Evolutionary conservation across 2,888 invertebrate species (phyloP).

Genomic region (Catocala sponsa): DNA sequence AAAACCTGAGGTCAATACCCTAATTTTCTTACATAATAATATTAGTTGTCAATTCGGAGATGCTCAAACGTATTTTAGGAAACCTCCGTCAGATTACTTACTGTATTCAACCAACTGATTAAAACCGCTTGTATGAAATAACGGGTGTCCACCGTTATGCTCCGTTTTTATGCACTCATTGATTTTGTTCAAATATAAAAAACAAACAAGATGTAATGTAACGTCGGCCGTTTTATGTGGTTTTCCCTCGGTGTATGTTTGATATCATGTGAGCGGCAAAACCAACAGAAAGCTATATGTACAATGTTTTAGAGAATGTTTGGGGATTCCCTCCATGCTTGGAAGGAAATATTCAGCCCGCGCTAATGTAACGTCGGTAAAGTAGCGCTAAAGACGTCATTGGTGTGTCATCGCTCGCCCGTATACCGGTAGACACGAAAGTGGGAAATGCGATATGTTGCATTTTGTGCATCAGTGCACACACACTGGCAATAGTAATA

Average conservation of each 20-base stretch:
- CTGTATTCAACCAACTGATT: no score
- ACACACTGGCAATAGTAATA: no score
- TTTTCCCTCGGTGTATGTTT: constrained; percentile 30
- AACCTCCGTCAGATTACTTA: no score
- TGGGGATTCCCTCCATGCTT: constrained; percentile 44
- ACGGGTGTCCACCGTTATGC: no score
- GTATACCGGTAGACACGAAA: constrained; percentile 22
- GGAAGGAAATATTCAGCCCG: constrained; percentile 9
- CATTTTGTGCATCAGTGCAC: background rate
- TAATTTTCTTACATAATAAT: constrained; percentile 6
- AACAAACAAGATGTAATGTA: no score
- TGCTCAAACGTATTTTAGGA: background rate
- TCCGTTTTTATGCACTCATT: no score
- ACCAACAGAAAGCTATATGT: constrained; percentile 42
- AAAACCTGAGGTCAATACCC: constrained; percentile 3
- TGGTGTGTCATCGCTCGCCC: constrained; percentile 28
- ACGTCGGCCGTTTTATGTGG: constrained; percentile 12
- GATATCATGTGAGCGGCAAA: constrained; percentile 16
- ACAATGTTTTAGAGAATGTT: constrained; percentile 17
- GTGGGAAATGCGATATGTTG: constrained; percentile 17
- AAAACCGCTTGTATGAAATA: no score
- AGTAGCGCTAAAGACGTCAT: constrained; percentile 27
- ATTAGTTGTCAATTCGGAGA: constrained; percentile 1
- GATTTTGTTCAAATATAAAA: no score
- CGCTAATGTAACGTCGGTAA: constrained; percentile 13